Percentiles rank a stretch among this genome's conserved stretches.
phyloP scores from a whole-genome alignment of 2,797 vertebrate genomes.

The Mycteria americana region DNA sequence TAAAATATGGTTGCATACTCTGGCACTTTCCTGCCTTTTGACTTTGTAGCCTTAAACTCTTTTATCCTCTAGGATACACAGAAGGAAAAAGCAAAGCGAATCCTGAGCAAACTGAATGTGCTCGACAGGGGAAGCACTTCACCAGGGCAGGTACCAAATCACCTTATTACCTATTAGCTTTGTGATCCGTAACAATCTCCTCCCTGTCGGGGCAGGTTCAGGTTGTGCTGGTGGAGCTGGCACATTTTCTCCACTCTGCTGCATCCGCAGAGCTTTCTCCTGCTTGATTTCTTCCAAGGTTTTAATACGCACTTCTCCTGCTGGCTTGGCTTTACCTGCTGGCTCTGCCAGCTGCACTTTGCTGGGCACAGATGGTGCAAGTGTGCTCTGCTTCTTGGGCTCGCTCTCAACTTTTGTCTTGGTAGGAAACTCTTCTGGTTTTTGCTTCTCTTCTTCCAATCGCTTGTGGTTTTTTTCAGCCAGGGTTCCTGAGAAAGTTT shows the following conservation, averaged over 20 bases:
- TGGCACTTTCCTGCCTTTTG: neutral
- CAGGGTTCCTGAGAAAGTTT: constrained; percentile 80
- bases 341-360: constrained; percentile 55
- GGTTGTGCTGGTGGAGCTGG: constrained; percentile 38
- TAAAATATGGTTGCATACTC: fast-evolving
- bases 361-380: neutral
- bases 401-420: constrained; percentile 47
- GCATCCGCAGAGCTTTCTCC: constrained; percentile 86
- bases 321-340: neutral
- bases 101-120: neutral
- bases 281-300: constrained; percentile 91
- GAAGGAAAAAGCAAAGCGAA: neutral
- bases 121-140: neutral
- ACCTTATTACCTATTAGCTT: constrained; percentile 60
- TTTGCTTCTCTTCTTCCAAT: constrained; percentile 71
- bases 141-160: neutral
- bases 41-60: neutral
- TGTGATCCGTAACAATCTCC: constrained; percentile 66
- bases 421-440: constrained; percentile 10
- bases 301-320: constrained; percentile 82
- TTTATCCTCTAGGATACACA: neutral
- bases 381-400: neutral
- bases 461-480: constrained; percentile 80
- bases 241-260: constrained; percentile 55
- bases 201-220: constrained; percentile 10